phyloP scores from a whole-genome alignment of 2,888 invertebrate species.

The Tinea semifulvella region DNA sequence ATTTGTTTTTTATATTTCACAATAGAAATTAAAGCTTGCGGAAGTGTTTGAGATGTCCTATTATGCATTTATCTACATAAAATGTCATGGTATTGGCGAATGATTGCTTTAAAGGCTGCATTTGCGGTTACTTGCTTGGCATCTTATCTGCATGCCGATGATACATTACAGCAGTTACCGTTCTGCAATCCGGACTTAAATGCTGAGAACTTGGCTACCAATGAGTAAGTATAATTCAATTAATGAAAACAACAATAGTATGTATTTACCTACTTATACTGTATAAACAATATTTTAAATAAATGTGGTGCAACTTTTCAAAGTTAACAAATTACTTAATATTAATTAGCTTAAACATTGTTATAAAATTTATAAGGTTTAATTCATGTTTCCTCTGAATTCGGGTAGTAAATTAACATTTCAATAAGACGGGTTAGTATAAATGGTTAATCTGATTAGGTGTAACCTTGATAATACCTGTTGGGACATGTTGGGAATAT shows the following conservation, averaged over 20 bases:
- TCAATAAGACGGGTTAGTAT: too few species aligned
- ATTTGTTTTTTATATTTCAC: conserved; percentile 3
- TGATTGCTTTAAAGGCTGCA: conserved; percentile 43
- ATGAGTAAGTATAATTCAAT: conserved; percentile 35
- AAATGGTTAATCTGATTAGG: conserved; percentile 21
- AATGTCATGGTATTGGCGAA: conserved; percentile 61
- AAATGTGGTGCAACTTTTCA: too few species aligned
- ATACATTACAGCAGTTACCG: conserved; percentile 49
- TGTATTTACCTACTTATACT: too few species aligned
- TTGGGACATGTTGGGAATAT: too few species aligned
- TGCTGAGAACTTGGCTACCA: conserved; percentile 33
- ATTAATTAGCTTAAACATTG: too few species aligned
- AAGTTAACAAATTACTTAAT: too few species aligned
- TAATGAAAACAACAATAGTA: neutral
- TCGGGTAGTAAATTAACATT: too few species aligned
- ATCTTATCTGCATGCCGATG: conserved; percentile 45
- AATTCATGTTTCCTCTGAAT: too few species aligned
- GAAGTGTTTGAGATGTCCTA: neutral
- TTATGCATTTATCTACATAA: conserved; percentile 16
- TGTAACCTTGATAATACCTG: conserved; percentile 22
- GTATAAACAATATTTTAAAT: too few species aligned
- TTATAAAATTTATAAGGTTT: too few species aligned
- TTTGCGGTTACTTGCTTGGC: conserved; percentile 43
- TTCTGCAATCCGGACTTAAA: conserved; percentile 51
- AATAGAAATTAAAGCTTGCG: neutral